phyloP scores from a whole-genome alignment of 2,888 invertebrate species.

The Agrochola circellaris region DNA sequence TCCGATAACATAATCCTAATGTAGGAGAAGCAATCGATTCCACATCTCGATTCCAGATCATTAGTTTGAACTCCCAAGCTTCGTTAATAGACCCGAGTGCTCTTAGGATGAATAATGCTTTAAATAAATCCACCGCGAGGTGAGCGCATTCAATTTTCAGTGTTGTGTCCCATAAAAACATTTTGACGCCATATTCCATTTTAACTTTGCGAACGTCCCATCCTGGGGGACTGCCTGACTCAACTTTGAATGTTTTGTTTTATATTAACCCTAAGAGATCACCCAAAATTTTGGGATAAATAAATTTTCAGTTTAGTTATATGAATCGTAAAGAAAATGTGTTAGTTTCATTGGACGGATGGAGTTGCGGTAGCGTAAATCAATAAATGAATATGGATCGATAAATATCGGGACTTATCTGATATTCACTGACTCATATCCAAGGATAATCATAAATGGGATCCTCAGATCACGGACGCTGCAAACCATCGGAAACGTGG shows the following conservation, averaged over 20 bases:
- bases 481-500: not conserved
- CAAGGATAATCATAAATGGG: constrained; percentile 10
- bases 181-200: constrained; percentile 57
- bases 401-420: not conserved
- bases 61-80: constrained; percentile 65
- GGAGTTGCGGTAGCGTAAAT: not conserved
- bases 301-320: constrained; percentile 12
- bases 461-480: not conserved
- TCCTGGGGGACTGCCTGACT: constrained; percentile 31
- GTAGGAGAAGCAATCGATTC: constrained; percentile 65
- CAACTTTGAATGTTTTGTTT: constrained; percentile 49
- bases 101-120: constrained; percentile 49
- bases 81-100: constrained; percentile 60
- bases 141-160: constrained; percentile 50
- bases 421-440: constrained; percentile 10
- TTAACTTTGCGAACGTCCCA: constrained; percentile 48
- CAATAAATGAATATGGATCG: constrained; percentile 12
- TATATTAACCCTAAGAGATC: constrained; percentile 47
- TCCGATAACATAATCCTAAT: constrained; percentile 59
- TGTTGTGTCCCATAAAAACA: constrained; percentile 55
- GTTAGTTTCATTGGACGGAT: not conserved
- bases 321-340: constrained; percentile 13
- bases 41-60: constrained; percentile 69
- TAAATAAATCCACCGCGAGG: constrained; percentile 53
- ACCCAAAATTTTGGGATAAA: constrained; percentile 28